Evolutionary conservation across 2,113 vertebrate genomes (phyloP), one percentile per base, ranked within the genome.

Genomic region (Centropristis striata): DNA sequence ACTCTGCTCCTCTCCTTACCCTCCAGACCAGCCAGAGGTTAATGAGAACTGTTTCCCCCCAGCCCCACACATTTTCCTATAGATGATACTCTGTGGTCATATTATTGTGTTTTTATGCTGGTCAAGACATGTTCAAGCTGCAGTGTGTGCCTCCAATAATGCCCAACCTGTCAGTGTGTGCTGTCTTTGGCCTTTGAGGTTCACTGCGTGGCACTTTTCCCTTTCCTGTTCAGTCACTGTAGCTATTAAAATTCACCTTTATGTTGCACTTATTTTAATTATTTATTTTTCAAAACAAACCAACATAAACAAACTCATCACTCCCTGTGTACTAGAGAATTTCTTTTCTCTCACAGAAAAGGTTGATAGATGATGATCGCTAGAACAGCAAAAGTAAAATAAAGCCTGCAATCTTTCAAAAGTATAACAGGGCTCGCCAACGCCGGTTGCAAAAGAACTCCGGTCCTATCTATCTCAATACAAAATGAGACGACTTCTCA

Each of bases 11-110:
- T 72, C 42, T 44, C n/a, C 2, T 12, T 14, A 73, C 58, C 58
- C 64, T 36, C 50, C 4, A 0, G 69, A 61, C 5, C 74, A 66
- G 72, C 47, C 70, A 78, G 58, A 88, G 75, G 84, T 88, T 87
- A 86, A 87, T 87, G 82, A 88, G 69, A 66, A 58, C 7, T 65
- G 55, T 28, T 79, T 64, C 23, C 77, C 54, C 61, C 0, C 18
- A 32, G 57, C 50, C 41, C 55, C 14, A 59, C 71, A 51, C 59
- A 21, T 80, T 76, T 76, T 80, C 79, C 63, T 59, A 47, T 51
- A 4, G 67, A 86, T 79, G 78, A 80, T 83, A 50, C 77, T 89
- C 78, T 20, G 10, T 42, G 81, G 84, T 49, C 71, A 82, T 58
- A 86, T 80, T 73, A 84, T 77, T 70, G 71, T 55, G 41, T 67